These are phyloP conservation scores for Vanessa cardui DNA, from an alignment of 2,888 invertebrate genomes.

Conservation along the genomic window DNA sequence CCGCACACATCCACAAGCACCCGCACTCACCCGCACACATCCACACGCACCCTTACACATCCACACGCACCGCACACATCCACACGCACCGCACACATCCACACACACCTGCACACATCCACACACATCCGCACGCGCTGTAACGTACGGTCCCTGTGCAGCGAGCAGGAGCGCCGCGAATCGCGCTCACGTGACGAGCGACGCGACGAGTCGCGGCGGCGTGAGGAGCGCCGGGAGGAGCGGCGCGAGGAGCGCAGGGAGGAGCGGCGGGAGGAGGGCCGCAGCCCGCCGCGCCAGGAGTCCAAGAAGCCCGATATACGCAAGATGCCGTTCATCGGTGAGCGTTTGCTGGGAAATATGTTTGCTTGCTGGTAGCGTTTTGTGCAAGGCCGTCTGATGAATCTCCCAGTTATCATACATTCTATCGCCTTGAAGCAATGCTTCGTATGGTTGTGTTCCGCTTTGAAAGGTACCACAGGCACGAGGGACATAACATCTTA, in stretches of 20 bases:
- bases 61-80: not conserved
- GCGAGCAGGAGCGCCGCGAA: slow-evolving; percentile 41
- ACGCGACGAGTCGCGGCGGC: slow-evolving; percentile 30
- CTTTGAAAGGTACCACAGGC: too few relatives aligned
- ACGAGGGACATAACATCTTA: too few relatives aligned
- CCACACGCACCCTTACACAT: not conserved
- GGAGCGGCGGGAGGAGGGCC: slow-evolving; percentile 36
- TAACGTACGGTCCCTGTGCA: not conserved
- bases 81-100: not conserved
- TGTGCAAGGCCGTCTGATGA: too few relatives aligned
- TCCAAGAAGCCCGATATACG: slow-evolving; percentile 81
- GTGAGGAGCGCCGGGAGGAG: slow-evolving; percentile 34
- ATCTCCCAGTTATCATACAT: too few relatives aligned
- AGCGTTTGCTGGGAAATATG: not conserved
- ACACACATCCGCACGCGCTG: not conserved
- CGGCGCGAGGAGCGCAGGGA: slow-evolving; percentile 34
- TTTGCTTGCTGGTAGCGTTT: too few relatives aligned
- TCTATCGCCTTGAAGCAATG: too few relatives aligned
- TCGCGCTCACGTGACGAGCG: slow-evolving; percentile 34
- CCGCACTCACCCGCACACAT: not conserved
- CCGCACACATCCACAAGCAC: too few relatives aligned
- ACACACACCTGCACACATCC: not conserved
- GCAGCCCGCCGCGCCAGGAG: slow-evolving; percentile 47
- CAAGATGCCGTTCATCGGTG: slow-evolving; percentile 91
- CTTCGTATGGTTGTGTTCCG: too few relatives aligned